Percentiles rank a stretch among this genome's conserved stretches.
Conservation (phyloP, 1,140 invertebrate genomes). For the Drosophila pectinifera region DNA sequence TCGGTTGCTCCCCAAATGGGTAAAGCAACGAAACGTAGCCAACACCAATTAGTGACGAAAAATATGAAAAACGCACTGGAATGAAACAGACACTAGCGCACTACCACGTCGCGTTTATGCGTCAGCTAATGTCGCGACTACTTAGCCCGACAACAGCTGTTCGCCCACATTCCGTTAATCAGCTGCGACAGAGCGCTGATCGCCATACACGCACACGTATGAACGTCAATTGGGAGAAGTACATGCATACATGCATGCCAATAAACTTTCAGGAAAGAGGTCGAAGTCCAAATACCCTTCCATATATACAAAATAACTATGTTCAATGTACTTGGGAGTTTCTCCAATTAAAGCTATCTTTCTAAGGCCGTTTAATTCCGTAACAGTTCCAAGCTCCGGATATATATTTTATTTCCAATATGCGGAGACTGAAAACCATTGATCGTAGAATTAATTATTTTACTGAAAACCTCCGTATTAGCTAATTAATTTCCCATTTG, state of each 20-base stretch:
- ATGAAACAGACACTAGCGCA: conserved; percentile 23
- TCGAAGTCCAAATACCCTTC: not conserved
- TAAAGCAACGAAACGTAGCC: conserved; percentile 54
- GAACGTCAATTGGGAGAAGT: conserved; percentile 10
- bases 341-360: not conserved
- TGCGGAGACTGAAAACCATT: no score
- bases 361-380: not conserved
- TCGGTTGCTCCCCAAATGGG: conserved; percentile 45
- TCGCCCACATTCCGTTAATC: conserved; percentile 21
- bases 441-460: no score
- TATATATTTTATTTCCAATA: no score
- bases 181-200: conserved; percentile 16
- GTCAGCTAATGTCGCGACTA: conserved; percentile 12
- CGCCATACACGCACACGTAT: conserved; percentile 23
- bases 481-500: no score
- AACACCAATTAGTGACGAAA: conserved; percentile 77
- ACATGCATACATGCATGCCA: conserved; percentile 35
- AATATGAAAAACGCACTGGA: conserved; percentile 67
- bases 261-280: not conserved
- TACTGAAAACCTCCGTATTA: no score
- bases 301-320: no score
- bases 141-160: conserved; percentile 32
- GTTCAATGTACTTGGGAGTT: no score
- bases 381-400: not conserved
- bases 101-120: conserved; percentile 32